Base-by-base conservation (phyloP, 37 sponge, comb jelly and placozoan genomes). In the Amphimedon queenslandica region DNA sequence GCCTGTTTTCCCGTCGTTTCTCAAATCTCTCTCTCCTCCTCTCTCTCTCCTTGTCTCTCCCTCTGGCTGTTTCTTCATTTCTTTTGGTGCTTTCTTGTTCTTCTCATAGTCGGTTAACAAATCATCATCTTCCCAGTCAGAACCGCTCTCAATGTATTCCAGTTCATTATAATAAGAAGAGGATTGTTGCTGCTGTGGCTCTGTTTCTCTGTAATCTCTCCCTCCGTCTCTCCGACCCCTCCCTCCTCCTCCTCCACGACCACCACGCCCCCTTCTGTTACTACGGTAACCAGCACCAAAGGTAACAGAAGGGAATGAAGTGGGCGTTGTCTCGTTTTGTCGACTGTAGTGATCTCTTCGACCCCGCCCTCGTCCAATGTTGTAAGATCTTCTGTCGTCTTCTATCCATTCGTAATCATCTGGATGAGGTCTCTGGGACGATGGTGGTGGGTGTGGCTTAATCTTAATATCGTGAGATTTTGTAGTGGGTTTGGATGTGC, bases 51-150 rank as follows among this genome's bases (percentile, higher is more conserved):
- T n/a, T n/a, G n/a, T n/a, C 53, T 47, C 53, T 47, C 53, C 13
- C 53, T 47, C 13, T 8, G 53, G 13, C 53, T 47, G 53, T 47
- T 47, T 47, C 53, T 18, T 47, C 13, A 18, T 13, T 47, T 47
- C 53, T 13, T 13, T 47, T 47, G 13, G 13, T 47, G 53, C 13
- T 47, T 8, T 18, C 13, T 47, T 8, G 53, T 18, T 47, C 13
- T 47, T 18, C 53, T 47, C 53, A 47, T n/a, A 47, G 13, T 47
- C 53, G 13, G 8, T 13, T 47, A 18, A 8, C 13, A 47, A 47
- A 6, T 60, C 61, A n/a, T 70, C 55, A 37, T 76, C 57, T 20
- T 85, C 85, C 58, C 47, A 79, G 40, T 85, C 85, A 1, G 79
- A 58, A 6, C 35, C 74, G 56, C 85, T 85, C 32, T 71, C 66